Evolutionary conservation across 2,888 invertebrate species (phyloP).

Genomic region (Eretmocerus hayati): DNA sequence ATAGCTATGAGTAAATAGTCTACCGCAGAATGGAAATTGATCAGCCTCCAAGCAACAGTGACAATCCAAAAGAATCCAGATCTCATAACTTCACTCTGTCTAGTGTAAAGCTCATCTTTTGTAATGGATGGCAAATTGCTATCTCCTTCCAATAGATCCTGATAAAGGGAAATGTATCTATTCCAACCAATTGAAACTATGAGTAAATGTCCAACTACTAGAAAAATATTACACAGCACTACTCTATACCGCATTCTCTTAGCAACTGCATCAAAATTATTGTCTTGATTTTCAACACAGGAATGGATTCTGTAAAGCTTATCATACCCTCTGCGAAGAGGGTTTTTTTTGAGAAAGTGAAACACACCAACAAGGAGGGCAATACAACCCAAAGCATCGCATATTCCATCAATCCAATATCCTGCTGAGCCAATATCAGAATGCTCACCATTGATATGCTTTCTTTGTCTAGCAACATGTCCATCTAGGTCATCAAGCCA

Average conservation of each 20-base stretch:
- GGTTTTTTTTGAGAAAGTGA: constrained; percentile 64
- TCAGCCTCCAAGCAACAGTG: constrained; percentile 68
- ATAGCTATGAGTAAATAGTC: constrained; percentile 69
- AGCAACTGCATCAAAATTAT: constrained; percentile 50
- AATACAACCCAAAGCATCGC: constrained; percentile 70
- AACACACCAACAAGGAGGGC: constrained; percentile 65
- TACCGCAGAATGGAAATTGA: constrained; percentile 71
- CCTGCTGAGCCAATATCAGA: constrained; percentile 74
- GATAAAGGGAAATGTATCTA: constrained; percentile 73
- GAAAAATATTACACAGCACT: constrained; percentile 59
- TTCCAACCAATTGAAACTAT: constrained; percentile 77
- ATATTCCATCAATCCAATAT: constrained; percentile 75
- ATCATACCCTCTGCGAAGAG: constrained; percentile 66
- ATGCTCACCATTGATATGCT: constrained; percentile 67
- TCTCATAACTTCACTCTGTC: constrained; percentile 58
- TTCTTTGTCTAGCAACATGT: constrained; percentile 71
- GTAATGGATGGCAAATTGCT: constrained; percentile 32
- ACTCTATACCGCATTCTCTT: constrained; percentile 57
- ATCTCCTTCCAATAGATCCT: constrained; percentile 65
- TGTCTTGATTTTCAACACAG: constrained; percentile 44
- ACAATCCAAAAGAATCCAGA: constrained; percentile 69
- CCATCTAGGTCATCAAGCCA: constrained; percentile 84
- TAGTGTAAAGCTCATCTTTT: constrained; percentile 50
- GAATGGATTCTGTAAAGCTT: constrained; percentile 50
- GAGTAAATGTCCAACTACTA: constrained; percentile 65